A percentile compares a stretch with the other conserved stretches of the same genome.
Conservation (phyloP, 2,113 vertebrate genomes). For the Eulemur rufifrons region DNA sequence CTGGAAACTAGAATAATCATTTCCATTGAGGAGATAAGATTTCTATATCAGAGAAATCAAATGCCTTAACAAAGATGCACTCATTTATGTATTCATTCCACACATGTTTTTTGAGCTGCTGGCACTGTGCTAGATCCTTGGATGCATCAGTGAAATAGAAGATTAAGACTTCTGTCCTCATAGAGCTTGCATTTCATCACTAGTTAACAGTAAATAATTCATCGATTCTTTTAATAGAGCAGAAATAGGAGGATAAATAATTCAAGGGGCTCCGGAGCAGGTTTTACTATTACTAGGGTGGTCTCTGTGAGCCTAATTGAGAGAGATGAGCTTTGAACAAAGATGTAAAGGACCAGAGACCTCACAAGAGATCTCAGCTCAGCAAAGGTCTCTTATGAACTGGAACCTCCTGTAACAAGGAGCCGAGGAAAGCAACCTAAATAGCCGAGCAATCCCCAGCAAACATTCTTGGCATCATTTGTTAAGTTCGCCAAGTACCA, state of each 20-base stretch:
- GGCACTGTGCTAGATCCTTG: neutral
- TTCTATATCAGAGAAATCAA: neutral
- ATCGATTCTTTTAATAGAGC: neutral
- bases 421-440: neutral
- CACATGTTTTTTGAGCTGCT: neutral
- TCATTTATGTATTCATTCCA: neutral
- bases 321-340: neutral
- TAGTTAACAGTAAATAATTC: neutral
- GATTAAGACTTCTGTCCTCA: neutral
- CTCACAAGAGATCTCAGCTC: neutral
- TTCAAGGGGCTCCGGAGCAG: neutral
- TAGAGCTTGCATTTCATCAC: neutral
- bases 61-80: neutral
- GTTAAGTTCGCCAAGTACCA: neutral
- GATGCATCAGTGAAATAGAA: neutral
- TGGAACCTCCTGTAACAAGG: neutral
- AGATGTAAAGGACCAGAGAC: neutral
- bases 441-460: neutral
- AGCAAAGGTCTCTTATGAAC: neutral
- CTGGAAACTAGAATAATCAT: neutral
- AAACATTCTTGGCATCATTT: neutral
- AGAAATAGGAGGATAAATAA: neutral
- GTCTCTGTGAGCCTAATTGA: neutral
- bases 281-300: neutral
- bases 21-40: neutral